These are phyloP conservation scores for Drosophila grimshawi DNA, from an alignment of 1,140 invertebrate species.

Conservation along the genomic window DNA sequence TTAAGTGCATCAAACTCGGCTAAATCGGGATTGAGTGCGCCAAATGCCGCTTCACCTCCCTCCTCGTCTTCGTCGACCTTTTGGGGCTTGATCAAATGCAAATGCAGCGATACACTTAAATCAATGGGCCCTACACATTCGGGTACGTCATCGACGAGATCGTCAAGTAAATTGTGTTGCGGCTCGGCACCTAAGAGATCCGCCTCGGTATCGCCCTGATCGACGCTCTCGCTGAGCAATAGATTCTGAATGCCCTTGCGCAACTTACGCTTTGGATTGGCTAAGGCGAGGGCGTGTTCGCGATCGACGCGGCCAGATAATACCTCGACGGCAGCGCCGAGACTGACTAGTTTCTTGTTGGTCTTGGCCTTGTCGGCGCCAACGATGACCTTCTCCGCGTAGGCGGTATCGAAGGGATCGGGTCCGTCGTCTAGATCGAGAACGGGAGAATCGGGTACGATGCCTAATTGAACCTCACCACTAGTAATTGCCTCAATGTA, in stretches of 20 bases:
- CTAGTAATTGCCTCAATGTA: constrained; percentile 93
- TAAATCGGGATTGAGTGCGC: constrained; percentile 55
- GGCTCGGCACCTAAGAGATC: constrained; percentile 68
- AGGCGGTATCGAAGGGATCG: constrained; percentile 95
- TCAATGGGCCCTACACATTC: constrained; percentile 86
- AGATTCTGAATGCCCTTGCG: constrained; percentile 88
- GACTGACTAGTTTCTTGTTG: constrained; percentile 91
- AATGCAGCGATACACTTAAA: constrained; percentile 87
- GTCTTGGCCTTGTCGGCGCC: constrained; percentile 89
- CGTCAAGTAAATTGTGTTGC: constrained; percentile 89
- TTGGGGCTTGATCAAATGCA: constrained; percentile 85
- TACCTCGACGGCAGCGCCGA: constrained; percentile 93
- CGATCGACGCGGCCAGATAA: constrained; percentile 91
- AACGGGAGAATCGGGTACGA: constrained; percentile 93
- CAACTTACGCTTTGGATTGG: constrained; percentile 86
- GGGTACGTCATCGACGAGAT: constrained; percentile 88
- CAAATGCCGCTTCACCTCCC: constrained; percentile 2
- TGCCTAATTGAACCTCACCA: constrained; percentile 93
- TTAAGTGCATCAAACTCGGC: constrained; percentile 86
- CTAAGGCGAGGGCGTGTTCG: constrained; percentile 86
- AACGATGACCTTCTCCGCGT: constrained; percentile 93
- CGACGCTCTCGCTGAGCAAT: constrained; percentile 89
- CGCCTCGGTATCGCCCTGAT: constrained; percentile 79
- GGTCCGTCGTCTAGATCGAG: constrained; percentile 89
- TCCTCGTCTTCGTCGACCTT: constrained; percentile 68